Evolutionary conservation across 2,797 vertebrate species (phyloP).

Genomic region (Epinephelus awoara): DNA sequence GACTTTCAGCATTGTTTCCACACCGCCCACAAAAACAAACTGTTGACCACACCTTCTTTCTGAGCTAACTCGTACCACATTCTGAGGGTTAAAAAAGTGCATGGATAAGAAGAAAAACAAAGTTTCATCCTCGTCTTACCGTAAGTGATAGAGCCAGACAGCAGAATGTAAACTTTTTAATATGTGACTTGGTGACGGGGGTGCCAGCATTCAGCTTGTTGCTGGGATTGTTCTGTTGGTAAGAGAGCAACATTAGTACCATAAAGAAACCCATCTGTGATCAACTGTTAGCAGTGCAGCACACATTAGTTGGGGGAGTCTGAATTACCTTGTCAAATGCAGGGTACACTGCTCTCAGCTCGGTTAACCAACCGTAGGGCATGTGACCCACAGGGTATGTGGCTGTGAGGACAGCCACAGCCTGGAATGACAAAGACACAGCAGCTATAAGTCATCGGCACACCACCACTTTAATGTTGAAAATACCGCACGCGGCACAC

Average conservation of each 20-base stretch:
- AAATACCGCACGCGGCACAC: slow-evolving; percentile 38
- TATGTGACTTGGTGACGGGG: slow-evolving; percentile 91
- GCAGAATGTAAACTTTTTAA: slow-evolving; percentile 97
- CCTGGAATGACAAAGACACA: slow-evolving; percentile 84
- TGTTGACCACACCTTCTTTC: neutral
- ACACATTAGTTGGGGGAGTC: neutral
- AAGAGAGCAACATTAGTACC: slow-evolving; percentile 29
- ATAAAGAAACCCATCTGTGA: neutral
- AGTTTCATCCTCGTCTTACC: slow-evolving; percentile 85
- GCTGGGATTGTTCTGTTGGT: slow-evolving; percentile 93
- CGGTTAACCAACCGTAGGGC: slow-evolving; percentile 98
- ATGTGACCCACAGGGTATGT: slow-evolving; percentile 99
- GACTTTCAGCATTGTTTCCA: neutral
- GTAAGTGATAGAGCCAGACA: slow-evolving; percentile 95
- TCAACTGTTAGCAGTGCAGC: neutral
- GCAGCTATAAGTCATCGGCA: slow-evolving; percentile 38
- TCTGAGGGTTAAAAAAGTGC: neutral
- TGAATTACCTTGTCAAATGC: slow-evolving; percentile 95
- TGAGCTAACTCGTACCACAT: neutral
- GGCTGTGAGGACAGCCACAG: slow-evolving; percentile 96
- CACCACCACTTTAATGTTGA: slow-evolving; percentile 20
- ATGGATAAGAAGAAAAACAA: neutral
- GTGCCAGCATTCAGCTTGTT: slow-evolving; percentile 90
- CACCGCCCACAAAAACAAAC: slow-evolving; percentile 17
- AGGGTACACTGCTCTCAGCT: slow-evolving; percentile 97